These are phyloP conservation scores for Syngnathus rostellatus DNA, from an alignment of 2,797 vertebrate species.

Conservation along the genomic window DNA sequence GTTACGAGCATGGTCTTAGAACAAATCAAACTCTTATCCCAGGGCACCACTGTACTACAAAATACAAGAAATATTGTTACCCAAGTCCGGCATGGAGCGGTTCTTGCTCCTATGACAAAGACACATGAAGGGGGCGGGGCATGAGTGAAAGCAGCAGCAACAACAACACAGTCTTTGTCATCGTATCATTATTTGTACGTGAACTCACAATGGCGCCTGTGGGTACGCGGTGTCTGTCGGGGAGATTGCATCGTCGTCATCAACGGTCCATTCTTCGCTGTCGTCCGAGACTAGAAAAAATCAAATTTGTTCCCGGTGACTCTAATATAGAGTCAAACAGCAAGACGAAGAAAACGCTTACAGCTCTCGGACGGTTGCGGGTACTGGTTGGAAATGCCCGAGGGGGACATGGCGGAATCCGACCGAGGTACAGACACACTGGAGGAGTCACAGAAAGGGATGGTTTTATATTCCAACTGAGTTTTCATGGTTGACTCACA, in stretches of 20 bases:
- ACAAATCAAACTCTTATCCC: too few relatives aligned
- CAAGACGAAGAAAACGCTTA: constrained; percentile 43
- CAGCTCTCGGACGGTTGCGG: constrained; percentile 53
- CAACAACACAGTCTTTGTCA: background rate
- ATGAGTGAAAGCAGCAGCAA: background rate
- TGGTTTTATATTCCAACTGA: too few relatives aligned
- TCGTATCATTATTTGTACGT: background rate
- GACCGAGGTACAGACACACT: background rate
- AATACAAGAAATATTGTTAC: constrained; percentile 42
- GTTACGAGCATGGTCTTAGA: too few relatives aligned
- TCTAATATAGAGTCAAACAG: background rate
- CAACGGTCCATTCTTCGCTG: constrained; percentile 69
- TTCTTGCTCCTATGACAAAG: constrained; percentile 17
- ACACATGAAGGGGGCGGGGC: background rate
- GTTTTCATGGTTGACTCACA: background rate
- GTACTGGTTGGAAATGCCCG: constrained; percentile 51
- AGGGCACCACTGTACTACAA: background rate
- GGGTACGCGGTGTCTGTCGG: constrained; percentile 10
- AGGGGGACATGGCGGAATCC: constrained; percentile 1
- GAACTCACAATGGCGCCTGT: constrained; percentile 40
- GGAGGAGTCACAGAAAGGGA: too few relatives aligned
- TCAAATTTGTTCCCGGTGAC: background rate
- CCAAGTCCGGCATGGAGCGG: constrained; percentile 53
- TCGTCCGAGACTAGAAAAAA: constrained; percentile 63
- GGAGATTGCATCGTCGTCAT: constrained; percentile 60